These are phyloP conservation scores for Dimorphilus gyrociliatus DNA, from an alignment of 2,888 invertebrate genomes.

Conservation along the genomic window DNA sequence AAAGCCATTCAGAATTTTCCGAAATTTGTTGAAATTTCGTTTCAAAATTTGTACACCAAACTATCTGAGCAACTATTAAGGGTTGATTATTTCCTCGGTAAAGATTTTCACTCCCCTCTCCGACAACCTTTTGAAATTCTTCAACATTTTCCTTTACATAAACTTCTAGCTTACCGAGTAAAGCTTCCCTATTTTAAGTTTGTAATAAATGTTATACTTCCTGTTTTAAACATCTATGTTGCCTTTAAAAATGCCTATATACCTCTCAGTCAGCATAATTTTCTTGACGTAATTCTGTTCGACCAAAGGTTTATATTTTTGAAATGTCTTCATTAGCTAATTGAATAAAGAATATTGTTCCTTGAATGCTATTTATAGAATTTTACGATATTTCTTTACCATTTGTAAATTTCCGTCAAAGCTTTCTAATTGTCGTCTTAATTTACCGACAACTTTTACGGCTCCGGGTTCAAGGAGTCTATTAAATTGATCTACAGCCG, in stretches of 20 bases:
- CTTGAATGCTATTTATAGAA: too few relatives aligned
- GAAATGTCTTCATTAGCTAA: conserved; percentile 69
- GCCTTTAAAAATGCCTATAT: too few relatives aligned
- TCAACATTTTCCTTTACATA: conserved; percentile 36
- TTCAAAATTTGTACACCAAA: conserved; percentile 54
- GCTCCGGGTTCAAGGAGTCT: conserved; percentile 58
- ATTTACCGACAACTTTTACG: conserved; percentile 57
- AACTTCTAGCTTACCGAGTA: conserved; percentile 45
- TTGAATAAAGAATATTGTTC: too few relatives aligned
- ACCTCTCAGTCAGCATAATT: conserved; percentile 39
- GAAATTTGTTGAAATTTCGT: conserved; percentile 51
- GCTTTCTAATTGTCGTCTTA: conserved; percentile 54
- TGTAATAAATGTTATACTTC: too few relatives aligned
- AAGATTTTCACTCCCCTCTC: conserved; percentile 20
- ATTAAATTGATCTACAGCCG: conserved; percentile 54
- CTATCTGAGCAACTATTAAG: conserved; percentile 50
- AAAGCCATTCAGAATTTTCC: conserved; percentile 46
- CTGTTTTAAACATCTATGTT: too few relatives aligned
- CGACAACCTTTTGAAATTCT: conserved; percentile 32
- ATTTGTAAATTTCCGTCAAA: conserved; percentile 49
- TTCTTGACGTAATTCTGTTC: conserved; percentile 45
- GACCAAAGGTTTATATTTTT: conserved; percentile 68
- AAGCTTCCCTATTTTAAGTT: too few relatives aligned
- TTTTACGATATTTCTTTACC: too few relatives aligned
- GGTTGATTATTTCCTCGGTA: conserved; percentile 46